Percentiles rank a stretch among this genome's conserved stretches.
phyloP scores from a whole-genome alignment of 1,140 invertebrate genomes.

The Drosophila eugracilis region DNA sequence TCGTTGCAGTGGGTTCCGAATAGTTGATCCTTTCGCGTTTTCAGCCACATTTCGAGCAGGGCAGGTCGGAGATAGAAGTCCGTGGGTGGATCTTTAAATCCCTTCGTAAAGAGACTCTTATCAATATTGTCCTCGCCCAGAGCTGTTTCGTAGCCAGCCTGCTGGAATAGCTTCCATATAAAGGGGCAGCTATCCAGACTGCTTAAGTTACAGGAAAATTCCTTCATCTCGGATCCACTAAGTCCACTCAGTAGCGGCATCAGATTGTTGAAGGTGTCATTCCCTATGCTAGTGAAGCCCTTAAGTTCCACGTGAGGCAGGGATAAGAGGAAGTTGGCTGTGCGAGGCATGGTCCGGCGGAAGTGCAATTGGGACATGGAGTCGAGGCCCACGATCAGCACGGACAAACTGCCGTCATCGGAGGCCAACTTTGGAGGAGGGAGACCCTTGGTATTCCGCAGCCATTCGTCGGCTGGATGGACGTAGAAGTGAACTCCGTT shows the following conservation, averaged over 20 bases:
- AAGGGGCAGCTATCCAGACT: conserved; percentile 88
- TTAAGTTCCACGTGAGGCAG: conserved; percentile 40
- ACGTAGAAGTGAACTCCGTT: conserved; percentile 35
- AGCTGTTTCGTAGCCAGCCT: conserved; percentile 89
- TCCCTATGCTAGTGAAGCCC: conserved; percentile 84
- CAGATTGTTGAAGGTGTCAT: conserved; percentile 87
- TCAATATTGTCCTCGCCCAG: conserved; percentile 90
- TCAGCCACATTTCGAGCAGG: conserved; percentile 86
- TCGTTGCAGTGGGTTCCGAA: conserved; percentile 85
- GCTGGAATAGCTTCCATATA: conserved; percentile 90
- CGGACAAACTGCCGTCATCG: conserved; percentile 14
- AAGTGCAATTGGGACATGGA: conserved; percentile 74
- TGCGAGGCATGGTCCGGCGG: conserved; percentile 46
- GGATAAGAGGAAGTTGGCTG: conserved; percentile 26
- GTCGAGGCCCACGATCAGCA: conserved; percentile 46
- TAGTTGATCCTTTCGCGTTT: conserved; percentile 43
- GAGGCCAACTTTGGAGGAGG: neutral
- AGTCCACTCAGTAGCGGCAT: conserved; percentile 90
- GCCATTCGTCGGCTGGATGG: neutral
- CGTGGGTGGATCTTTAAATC: conserved; percentile 91
- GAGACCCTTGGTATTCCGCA: neutral
- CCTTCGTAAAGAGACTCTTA: conserved; percentile 91
- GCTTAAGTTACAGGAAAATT: conserved; percentile 83
- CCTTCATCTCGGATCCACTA: conserved; percentile 84
- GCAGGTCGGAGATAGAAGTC: conserved; percentile 93